Evolutionary conservation across 2,113 vertebrate genomes (phyloP).

Genomic region (Tupaia tana): DNA sequence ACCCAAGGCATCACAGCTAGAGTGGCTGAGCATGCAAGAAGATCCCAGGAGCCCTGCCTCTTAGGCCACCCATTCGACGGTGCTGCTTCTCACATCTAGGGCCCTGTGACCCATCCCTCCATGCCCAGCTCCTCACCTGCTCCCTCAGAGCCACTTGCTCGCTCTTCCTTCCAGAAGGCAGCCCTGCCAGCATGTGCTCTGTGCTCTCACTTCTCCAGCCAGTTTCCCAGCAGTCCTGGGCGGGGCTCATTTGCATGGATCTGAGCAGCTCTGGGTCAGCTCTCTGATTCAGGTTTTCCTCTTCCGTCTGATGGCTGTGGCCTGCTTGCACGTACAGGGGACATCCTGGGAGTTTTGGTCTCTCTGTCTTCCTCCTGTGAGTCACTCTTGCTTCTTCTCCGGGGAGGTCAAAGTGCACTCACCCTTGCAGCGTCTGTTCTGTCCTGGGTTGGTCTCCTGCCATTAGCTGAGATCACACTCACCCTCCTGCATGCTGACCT

Average conservation of each 20-base stretch:
- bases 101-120: not conserved
- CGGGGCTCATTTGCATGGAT: conserved; percentile 37
- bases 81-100: not conserved
- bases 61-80: too few relatives aligned
- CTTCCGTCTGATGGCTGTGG: conserved; percentile 40
- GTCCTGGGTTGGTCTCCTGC: not conserved
- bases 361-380: conserved; percentile 12
- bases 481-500: not conserved
- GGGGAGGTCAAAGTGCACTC: not conserved
- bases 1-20: not conserved
- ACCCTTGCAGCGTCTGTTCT: not conserved
- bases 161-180: not conserved
- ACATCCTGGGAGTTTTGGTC: not conserved
- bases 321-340: not conserved
- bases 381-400: conserved; percentile 42
- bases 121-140: conserved; percentile 41
- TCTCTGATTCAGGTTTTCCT: not conserved
- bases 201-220: not conserved
- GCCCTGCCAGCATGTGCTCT: not conserved
- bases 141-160: not conserved
- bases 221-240: not conserved
- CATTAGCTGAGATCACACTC: not conserved
- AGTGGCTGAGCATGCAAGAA: not conserved
- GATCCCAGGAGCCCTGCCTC: not conserved
- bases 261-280: not conserved